These are phyloP conservation scores for Azemiops feae DNA, from an alignment of 2,113 vertebrate species.

Conservation along the genomic window DNA sequence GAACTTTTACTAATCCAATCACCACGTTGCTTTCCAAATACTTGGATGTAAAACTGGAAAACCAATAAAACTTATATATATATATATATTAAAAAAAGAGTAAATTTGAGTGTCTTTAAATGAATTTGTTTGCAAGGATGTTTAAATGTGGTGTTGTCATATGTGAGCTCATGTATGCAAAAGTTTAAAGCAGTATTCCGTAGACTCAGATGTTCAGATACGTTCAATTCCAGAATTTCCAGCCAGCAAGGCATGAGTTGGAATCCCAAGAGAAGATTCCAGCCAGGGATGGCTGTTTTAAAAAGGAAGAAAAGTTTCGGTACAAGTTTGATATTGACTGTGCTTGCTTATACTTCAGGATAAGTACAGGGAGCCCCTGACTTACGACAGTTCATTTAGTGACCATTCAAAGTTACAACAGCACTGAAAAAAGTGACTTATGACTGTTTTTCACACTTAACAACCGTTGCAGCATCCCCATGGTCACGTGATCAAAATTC, in stretches of 20 bases:
- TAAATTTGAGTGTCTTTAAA: neutral
- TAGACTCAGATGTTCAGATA: neutral
- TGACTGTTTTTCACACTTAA: neutral
- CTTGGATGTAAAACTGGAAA: too few relatives aligned
- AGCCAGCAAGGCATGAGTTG: neutral
- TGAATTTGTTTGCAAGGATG: neutral
- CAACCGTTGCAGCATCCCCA: neutral
- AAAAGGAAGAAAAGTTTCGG: neutral
- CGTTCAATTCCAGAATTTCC: neutral
- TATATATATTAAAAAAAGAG: too few relatives aligned
- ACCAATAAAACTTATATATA: too few relatives aligned
- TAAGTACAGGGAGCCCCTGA: neutral
- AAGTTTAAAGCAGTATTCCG: neutral
- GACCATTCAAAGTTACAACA: neutral
- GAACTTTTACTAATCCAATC: too few relatives aligned
- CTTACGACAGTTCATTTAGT: neutral
- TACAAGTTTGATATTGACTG: neutral
- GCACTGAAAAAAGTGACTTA: neutral
- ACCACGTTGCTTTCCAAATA: too few relatives aligned
- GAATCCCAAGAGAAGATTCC: neutral
- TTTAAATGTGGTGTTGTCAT: neutral
- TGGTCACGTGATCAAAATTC: neutral
- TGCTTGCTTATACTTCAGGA: neutral
- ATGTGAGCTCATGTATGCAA: neutral
- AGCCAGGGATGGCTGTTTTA: neutral